phyloP scores from a whole-genome alignment of 2,888 invertebrate species.

The Petrolisthes manimaculis region DNA sequence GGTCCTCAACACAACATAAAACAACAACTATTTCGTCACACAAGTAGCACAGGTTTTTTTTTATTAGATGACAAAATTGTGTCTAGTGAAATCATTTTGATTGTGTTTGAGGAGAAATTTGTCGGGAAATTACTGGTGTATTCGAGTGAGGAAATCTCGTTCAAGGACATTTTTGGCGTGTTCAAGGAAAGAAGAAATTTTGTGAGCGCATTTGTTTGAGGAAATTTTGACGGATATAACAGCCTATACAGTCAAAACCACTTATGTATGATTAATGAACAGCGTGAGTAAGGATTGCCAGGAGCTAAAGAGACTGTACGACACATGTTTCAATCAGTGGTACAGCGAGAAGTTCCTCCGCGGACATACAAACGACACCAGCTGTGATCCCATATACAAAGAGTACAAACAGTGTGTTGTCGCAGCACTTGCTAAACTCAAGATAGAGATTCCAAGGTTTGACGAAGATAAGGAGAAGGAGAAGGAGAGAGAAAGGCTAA shows the following conservation, averaged over 20 bases:
- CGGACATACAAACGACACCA: conserved; percentile 69
- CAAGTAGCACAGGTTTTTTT: no score
- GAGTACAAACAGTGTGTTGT: conserved; percentile 61
- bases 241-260: neutral
- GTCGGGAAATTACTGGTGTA: no score
- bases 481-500: neutral
- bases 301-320: conserved; percentile 91
- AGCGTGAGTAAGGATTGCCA: conserved; percentile 94
- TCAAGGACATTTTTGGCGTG: neutral
- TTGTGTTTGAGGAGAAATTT: no score
- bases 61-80: no score
- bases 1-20: no score
- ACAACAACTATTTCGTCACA: no score
- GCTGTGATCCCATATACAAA: conserved; percentile 53
- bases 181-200: neutral
- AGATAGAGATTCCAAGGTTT: conserved; percentile 53
- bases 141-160: neutral
- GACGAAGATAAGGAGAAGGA: conserved; percentile 26
- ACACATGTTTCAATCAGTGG: conserved; percentile 93
- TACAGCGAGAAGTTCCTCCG: conserved; percentile 91
- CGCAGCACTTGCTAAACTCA: conserved; percentile 53
- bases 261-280: conserved; percentile 77
- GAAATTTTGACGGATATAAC: neutral
- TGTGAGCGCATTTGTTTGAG: neutral
- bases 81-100: neutral